Evolutionary conservation across 2,113 vertebrate species (phyloP).

Genomic region (Empidonax alnorum): DNA sequence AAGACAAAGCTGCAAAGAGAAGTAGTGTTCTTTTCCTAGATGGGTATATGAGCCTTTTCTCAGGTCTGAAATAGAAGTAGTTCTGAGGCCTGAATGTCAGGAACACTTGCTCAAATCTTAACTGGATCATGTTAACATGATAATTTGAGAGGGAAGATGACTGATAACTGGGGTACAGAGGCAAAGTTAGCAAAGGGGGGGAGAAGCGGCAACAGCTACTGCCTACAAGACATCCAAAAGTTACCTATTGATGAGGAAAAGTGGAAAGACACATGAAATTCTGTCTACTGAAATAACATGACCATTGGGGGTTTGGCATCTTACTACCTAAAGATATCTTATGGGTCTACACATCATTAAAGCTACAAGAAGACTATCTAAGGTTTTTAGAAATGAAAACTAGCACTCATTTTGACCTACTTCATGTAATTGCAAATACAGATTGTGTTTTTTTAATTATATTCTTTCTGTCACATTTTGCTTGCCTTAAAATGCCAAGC

Average conservation of each 20-base stretch:
- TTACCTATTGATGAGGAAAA: not conserved
- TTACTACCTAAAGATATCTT: not conserved
- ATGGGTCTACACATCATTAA: not conserved
- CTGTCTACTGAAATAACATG: not conserved
- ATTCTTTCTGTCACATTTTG: not conserved
- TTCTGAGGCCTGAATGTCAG: not conserved
- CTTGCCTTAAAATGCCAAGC: not conserved
- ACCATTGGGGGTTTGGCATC: not conserved
- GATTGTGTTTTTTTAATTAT: not conserved
- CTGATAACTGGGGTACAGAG: not conserved
- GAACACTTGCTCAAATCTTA: not conserved
- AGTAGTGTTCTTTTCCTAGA: not conserved
- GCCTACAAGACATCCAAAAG: not conserved
- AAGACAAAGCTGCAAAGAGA: not conserved
- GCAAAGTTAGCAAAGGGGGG: not conserved
- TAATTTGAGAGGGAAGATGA: not conserved
- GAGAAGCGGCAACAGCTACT: not conserved
- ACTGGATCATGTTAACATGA: not conserved
- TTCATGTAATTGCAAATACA: not conserved
- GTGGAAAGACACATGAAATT: fast-evolving
- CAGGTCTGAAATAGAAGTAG: not conserved
- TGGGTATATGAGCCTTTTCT: not conserved
- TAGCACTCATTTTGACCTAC: not conserved
- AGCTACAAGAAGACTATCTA: not conserved
- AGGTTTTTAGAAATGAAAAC: not conserved